Base-by-base conservation (phyloP, 2,888 invertebrate genomes). In the Pegoplata infirma region DNA sequence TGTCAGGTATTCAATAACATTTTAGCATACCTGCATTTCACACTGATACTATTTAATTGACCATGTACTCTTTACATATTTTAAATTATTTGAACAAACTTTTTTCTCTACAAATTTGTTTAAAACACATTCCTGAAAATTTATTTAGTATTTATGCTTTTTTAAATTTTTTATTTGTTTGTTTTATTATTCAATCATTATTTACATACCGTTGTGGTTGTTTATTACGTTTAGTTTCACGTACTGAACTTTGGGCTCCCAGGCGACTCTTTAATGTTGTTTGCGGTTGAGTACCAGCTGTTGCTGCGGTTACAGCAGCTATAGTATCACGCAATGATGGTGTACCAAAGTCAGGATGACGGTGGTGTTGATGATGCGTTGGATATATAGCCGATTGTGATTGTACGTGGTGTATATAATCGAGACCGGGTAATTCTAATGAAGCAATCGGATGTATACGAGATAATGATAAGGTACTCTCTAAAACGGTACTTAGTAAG, bases 371-470 rank as follows among this genome's bases (percentile, higher is more conserved):
- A 40, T 12, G 36, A 40, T 40, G 36, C 12, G 10, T 10, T 12
- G 36, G 36, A n/a, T 40, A 40, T 51, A 86, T 82, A 28, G 84
- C 84, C 77, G 86, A 84, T 61, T 85, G 88, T 46, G 89, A 85
- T 66, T 89, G 87, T 49, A 88, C 84, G 77, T 86, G 85, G 6
- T 68, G 75, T 44, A 69, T 17, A 85, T 89, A 88, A 82, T 89
- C 88, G 81, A 89, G 86, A 61, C 89, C 89, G 46, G 90, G 89
- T 76, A 89, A 81, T 81, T 90, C 89, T 84, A 90, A 83, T 83
- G 90, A 89, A 68, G 88, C 84, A 81, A 89, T 89, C 83, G 90
- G 89, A 84, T 89, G 90, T 82, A 89, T 89, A 84, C 89, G 89
- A 82, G 89, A 88, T 83, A 89, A 83, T 82, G 90, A 90, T 75